Base-by-base conservation (phyloP, 2,888 invertebrate genomes). In the Diarsia brunnea region DNA sequence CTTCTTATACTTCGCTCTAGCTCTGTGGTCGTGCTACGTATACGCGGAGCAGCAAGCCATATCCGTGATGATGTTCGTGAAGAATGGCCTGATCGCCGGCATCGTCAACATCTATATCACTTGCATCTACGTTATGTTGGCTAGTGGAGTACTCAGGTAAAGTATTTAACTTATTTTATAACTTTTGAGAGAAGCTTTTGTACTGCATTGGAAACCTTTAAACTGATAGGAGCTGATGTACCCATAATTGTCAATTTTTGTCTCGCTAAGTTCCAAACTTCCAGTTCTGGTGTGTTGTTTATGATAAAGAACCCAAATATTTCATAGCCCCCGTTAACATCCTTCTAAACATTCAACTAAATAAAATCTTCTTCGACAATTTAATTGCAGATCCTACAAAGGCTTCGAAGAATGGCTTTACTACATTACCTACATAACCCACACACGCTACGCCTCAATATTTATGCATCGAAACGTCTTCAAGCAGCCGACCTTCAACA, bases 41-140 rank as follows among this genome's bases (percentile, higher is more conserved):
- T 98, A 98, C 87, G 98, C 98, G 0, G 99, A 99, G 91, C 99
- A 99, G 91, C 97, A 98, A 84, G 97, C 98, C 0, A 97, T 99
- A 80, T 98, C 98, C 0, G 97, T 98, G 69, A 96, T 99, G 93
- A 97, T 98, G 97, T 97, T 98, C 27, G 97, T 99, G 0, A 98
- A 98, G 91, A 97, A 98, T 86, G 97, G 98, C 0, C 97, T 98
- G 76, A 97, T 97, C 24, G 98, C 98, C 0, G 98, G 98, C 38
- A 97, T 98, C 73, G 97, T 98, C 27, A 98, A 98, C 67, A 97
- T 98, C n/a, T 98, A 98, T 90, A 96, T 98, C 70, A 97, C 98
- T 3, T 97, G 98, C 76, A 95, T 98, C 14, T 98, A 97, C 79
- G 93, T 98, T 16, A 97, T 97, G 89, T 92, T 98, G 69, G 98